Percentiles rank a stretch among this genome's conserved stretches.
These are phyloP conservation scores for Chloebia gouldiae DNA, from an alignment of 2,113 vertebrate genomes.

Conservation along the genomic window DNA sequence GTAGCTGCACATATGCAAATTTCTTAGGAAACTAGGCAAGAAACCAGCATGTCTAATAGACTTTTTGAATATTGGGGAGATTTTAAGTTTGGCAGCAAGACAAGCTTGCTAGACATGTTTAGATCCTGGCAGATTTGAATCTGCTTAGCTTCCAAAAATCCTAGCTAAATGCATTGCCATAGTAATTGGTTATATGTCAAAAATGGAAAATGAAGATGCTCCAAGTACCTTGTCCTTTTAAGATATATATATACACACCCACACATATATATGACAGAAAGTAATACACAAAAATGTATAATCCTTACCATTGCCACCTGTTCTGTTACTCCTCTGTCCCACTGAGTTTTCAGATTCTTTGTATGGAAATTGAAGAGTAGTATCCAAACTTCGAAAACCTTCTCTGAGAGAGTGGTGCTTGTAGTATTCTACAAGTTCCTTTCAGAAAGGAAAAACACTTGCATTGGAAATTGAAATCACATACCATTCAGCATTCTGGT, in stretches of 20 bases:
- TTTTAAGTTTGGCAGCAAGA: constrained; percentile 54
- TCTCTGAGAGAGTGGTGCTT: constrained; percentile 94
- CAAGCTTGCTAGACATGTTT: constrained; percentile 35
- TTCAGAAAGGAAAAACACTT: neutral
- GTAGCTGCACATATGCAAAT: neutral
- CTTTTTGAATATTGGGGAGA: constrained; percentile 32
- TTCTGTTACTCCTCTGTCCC: constrained; percentile 74
- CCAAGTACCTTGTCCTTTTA: neutral
- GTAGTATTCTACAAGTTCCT: constrained; percentile 97
- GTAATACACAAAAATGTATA: neutral
- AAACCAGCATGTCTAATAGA: constrained; percentile 23
- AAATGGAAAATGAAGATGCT: constrained; percentile 34
- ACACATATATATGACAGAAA: neutral
- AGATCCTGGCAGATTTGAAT: constrained; percentile 39
- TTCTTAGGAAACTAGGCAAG: neutral
- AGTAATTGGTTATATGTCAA: constrained; percentile 47
- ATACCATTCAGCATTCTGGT: neutral
- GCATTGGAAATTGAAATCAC: neutral
- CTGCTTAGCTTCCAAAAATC: constrained; percentile 44
- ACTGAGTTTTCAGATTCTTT: constrained; percentile 83
- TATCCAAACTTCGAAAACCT: constrained; percentile 94
- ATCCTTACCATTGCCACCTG: constrained; percentile 85
- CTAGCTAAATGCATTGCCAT: constrained; percentile 9
- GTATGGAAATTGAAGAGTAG: constrained; percentile 91
- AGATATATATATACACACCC: neutral